Percentiles rank a stretch among this genome's conserved stretches.
phyloP scores from a whole-genome alignment of 2,797 vertebrate genomes.

The Chaenodraco wilsoni region DNA sequence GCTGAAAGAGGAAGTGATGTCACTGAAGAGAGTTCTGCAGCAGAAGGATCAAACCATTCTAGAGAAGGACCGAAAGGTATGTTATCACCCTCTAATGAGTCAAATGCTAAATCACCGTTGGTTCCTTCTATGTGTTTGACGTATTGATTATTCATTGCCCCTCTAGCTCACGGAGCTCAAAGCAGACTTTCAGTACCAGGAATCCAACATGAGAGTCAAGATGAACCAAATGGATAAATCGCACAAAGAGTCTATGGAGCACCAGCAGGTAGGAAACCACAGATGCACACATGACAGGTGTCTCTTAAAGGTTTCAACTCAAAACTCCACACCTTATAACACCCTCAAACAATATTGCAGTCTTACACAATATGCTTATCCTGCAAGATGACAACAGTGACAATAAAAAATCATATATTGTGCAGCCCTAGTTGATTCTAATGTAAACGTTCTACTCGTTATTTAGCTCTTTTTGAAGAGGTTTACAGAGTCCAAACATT shows the following conservation, averaged over 20 bases:
- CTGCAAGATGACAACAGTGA: too few relatives aligned
- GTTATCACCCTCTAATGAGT: neutral
- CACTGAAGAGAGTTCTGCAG: conserved; percentile 96
- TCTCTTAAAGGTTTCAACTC: neutral
- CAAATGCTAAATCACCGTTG: neutral
- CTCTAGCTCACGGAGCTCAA: conserved; percentile 94
- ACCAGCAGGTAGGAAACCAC: conserved; percentile 87
- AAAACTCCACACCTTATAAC: neutral
- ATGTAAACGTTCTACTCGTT: too few relatives aligned
- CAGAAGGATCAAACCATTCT: conserved; percentile 98
- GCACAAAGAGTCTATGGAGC: conserved; percentile 97
- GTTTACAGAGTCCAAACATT: neutral
- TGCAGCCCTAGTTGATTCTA: too few relatives aligned
- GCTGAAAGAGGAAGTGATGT: conserved; percentile 99
- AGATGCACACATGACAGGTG: neutral
- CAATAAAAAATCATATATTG: too few relatives aligned
- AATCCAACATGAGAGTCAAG: conserved; percentile 96
- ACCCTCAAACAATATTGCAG: neutral
- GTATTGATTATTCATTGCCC: conserved; percentile 14
- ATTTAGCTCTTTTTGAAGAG: neutral
- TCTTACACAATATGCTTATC: too few relatives aligned
- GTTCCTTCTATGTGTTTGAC: neutral
- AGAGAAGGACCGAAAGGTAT: conserved; percentile 97
- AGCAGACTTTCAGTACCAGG: conserved; percentile 99
- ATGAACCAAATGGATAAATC: conserved; percentile 99